Evolutionary conservation across 2,113 vertebrate species (phyloP), one percentile per base, ranked within the genome.

Genomic region (Hemicordylus capensis): DNA sequence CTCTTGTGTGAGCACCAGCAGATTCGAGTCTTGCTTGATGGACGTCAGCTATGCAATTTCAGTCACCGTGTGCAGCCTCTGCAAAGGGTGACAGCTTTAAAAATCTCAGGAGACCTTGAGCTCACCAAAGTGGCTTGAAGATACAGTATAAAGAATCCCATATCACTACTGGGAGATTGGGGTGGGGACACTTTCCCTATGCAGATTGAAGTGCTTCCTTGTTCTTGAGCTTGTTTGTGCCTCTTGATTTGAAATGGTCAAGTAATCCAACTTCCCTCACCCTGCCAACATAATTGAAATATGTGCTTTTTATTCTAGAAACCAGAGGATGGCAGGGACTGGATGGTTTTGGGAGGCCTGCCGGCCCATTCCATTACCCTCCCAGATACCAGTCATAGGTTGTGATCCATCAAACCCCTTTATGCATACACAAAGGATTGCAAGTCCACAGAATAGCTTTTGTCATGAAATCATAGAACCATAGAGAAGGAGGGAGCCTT

Each of bases 1-100:
- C 96, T 98, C 1, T 96, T 98, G 1, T 98, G 98, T 90, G 97
- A 98, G 88, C 98, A 98, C 92, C 98, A 98, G 95, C 98, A 98
- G 93, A 98, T 98, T 87, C 96, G 97, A 54, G 96, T 98, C 86
- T 76, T 98, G 91, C 95, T 98, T 77, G 98, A 98, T 56, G 98
- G 98, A 20, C 97, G 97, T 90, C 97, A 97, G 64, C 95, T 98
- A 83, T 98, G 97, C 82, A 97, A 97, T 86, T 98, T 98, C 93
- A 91, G 92, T 80, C 97, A 98, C 91, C 97, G 98, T 22, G 19
- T 98, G 81, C 88, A 95, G 34, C 96, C 89, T 26, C 95, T 98
- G 28, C 95, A 95, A 80, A 95, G 96, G 75, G 96, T 98, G 92
- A 98, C 97, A 17, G 92, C 96, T 89, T 94, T 98, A 87, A 93